Conservation (phyloP, 92 coral and sea anemone genomes). For the Epizoanthus illoricatus region DNA sequence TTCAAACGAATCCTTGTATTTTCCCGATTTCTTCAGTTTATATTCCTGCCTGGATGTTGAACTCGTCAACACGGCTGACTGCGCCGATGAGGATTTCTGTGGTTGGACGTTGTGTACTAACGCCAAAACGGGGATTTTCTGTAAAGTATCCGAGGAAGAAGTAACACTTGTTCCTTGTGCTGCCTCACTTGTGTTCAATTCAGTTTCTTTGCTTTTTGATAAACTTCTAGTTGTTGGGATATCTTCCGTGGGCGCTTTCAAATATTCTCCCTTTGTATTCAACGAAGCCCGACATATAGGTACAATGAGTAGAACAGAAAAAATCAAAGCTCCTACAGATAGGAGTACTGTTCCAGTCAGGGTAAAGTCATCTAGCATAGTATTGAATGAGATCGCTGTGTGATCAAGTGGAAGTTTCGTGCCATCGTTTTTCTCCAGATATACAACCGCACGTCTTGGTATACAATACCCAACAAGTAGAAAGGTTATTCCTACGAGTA, state of each 20-base stretch:
- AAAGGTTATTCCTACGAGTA: slow-evolving; percentile 86
- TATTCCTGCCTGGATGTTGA: slow-evolving; percentile 56
- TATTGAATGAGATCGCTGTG: slow-evolving; percentile 83
- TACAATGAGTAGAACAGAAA: slow-evolving; percentile 79
- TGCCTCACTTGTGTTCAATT: slow-evolving; percentile 7
- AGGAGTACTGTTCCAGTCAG: slow-evolving; percentile 83
- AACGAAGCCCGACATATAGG: slow-evolving; percentile 74
- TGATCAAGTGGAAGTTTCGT: slow-evolving; percentile 68
- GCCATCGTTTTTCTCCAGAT: slow-evolving; percentile 83
- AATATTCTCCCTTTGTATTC: slow-evolving; percentile 71
- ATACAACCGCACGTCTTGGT: slow-evolving; percentile 82
- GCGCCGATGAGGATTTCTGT: slow-evolving; percentile 48
- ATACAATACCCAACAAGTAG: slow-evolving; percentile 90
- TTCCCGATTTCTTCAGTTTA: slow-evolving; percentile 57
- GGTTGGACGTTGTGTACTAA: slow-evolving; percentile 91
- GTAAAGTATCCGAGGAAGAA: slow-evolving; percentile 70
- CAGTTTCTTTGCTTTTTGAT: slow-evolving; percentile 39
- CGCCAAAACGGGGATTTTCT: slow-evolving; percentile 96
- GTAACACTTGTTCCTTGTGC: slow-evolving; percentile 44
- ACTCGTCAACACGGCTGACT: background rate
- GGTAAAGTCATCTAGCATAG: slow-evolving; percentile 87
- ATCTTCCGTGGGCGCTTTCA: slow-evolving; percentile 81
- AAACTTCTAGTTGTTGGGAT: slow-evolving; percentile 30
- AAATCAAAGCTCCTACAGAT: slow-evolving; percentile 76
- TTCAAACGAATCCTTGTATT: slow-evolving; percentile 89